phyloP scores from a whole-genome alignment of 1,140 invertebrate genomes.

The Macrotrachela quadricornifera region DNA sequence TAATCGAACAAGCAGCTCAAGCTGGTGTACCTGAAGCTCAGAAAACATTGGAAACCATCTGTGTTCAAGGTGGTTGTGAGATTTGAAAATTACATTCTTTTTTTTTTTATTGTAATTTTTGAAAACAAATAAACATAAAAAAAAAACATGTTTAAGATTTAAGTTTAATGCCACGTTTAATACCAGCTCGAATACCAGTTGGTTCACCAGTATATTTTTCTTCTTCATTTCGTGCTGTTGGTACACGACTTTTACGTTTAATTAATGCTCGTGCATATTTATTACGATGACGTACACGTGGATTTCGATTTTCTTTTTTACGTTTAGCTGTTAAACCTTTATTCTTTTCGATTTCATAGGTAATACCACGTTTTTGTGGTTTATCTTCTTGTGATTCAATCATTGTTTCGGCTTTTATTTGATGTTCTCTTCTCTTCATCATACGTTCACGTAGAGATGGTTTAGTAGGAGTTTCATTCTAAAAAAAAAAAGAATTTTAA shows the following conservation, averaged over 20 bases:
- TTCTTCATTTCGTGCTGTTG: conserved; percentile 52
- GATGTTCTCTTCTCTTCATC: too few species aligned
- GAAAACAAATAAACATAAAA: too few species aligned
- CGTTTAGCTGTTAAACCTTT: conserved; percentile 67
- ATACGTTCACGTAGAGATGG: too few species aligned
- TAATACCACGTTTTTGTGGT: conserved; percentile 52
- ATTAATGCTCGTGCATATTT: conserved; percentile 74
- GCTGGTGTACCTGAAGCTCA: conserved; percentile 26
- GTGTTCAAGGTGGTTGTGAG: conserved; percentile 18
- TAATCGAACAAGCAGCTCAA: conserved; percentile 26
- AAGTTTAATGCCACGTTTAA: conserved; percentile 28
- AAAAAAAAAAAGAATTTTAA: background rate
- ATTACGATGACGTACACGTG: conserved; percentile 67
- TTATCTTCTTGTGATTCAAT: conserved; percentile 16
- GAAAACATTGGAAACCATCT: conserved; percentile 22
- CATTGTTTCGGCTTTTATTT: conserved; percentile 16
- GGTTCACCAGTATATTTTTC: conserved; percentile 62
- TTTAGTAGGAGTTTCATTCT: too few species aligned
- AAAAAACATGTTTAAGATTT: conserved; percentile 10
- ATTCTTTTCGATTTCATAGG: conserved; percentile 76
- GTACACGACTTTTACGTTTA: conserved; percentile 47
- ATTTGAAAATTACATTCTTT: too few species aligned
- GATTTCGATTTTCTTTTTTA: conserved; percentile 73
- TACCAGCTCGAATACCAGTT: conserved; percentile 64
- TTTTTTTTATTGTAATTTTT: too few species aligned